A percentile compares a stretch with the other conserved stretches of the same genome.
Conservation (phyloP, 2,888 invertebrate species). For the Rotaria macrura region DNA sequence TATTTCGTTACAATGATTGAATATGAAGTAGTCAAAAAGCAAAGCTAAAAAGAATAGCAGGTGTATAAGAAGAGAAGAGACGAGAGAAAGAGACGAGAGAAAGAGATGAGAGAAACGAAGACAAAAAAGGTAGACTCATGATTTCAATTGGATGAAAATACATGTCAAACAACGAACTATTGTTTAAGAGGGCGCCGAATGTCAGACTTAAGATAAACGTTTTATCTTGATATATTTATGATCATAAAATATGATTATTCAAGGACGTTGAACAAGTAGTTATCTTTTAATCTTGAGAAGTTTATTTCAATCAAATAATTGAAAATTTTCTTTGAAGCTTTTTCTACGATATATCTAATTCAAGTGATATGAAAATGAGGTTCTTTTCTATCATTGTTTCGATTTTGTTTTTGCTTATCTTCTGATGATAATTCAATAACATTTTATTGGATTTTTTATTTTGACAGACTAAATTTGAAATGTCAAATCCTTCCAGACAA, state of each 20-base stretch:
- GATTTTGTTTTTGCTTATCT: too few species aligned
- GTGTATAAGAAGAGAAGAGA: not conserved
- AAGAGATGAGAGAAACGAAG: not conserved
- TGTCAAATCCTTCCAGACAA: too few species aligned
- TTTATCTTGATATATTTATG: not conserved
- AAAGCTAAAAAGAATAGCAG: not conserved
- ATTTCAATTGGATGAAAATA: not conserved
- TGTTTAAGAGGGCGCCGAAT: not conserved
- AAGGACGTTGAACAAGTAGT: not conserved
- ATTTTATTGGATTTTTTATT: too few species aligned
- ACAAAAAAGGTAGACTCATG: conserved; percentile 1
- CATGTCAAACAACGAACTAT: not conserved
- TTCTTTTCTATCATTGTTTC: too few species aligned
- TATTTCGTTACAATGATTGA: not conserved
- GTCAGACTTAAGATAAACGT: not conserved
- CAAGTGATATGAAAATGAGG: too few species aligned
- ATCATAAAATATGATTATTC: not conserved
- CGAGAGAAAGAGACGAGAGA: not conserved
- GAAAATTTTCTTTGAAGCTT: too few species aligned
- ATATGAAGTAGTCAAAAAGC: not conserved
- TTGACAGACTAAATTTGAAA: too few species aligned
- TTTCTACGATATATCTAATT: too few species aligned
- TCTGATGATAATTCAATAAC: too few species aligned
- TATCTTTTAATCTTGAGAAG: not conserved
- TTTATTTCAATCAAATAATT: too few species aligned